A percentile compares a stretch with the other conserved stretches of the same genome.
Conservation (phyloP, 1,140 invertebrate genomes). For the Formica selysi region DNA sequence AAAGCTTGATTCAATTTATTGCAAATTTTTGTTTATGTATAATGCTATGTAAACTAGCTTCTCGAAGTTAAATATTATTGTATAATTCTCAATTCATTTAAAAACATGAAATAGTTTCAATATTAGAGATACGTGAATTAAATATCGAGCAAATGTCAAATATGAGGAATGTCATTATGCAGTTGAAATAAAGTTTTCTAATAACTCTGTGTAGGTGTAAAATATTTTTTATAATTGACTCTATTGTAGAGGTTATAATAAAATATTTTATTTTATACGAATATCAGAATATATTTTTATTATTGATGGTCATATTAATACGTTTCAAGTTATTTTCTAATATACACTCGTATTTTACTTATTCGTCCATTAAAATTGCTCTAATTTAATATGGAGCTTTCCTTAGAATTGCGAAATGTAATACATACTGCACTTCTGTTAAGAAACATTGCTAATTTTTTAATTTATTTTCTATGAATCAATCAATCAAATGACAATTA, state of each 20-base stretch:
- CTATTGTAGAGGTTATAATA: background rate
- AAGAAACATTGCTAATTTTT: too few relatives aligned
- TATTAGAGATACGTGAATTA: background rate
- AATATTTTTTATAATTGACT: conserved; percentile 8
- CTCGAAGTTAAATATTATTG: background rate
- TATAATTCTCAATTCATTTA: background rate
- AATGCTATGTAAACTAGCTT: background rate
- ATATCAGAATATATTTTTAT: background rate
- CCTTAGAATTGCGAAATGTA: background rate
- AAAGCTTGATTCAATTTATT: too few relatives aligned
- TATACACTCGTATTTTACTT: background rate
- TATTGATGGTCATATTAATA: background rate
- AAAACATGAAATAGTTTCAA: background rate
- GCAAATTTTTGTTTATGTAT: too few relatives aligned
- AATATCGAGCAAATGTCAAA: background rate
- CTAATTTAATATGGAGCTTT: background rate
- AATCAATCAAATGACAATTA: background rate
- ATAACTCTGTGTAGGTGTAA: background rate
- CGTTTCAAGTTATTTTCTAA: background rate
- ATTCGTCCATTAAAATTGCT: background rate
- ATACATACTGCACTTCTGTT: background rate
- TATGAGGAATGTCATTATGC: background rate
- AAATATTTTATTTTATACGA: background rate
- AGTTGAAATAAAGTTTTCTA: background rate
- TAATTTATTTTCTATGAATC: background rate